Evolutionary conservation across 2,888 invertebrate species (phyloP), one percentile per base, ranked within the genome.

Genomic region (Serrognathus titanus): DNA sequence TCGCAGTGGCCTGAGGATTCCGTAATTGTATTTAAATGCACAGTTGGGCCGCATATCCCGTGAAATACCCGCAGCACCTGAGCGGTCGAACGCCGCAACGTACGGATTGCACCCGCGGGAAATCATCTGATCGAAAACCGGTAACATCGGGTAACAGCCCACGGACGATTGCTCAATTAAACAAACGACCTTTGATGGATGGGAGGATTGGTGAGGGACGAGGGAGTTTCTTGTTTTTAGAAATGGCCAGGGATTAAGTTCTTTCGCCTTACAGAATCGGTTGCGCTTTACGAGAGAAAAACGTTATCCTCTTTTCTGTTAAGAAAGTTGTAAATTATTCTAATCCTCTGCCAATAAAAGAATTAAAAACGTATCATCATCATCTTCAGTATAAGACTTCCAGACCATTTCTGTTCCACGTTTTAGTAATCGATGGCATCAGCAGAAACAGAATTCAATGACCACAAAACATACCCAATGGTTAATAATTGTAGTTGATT

Each of bases 81-180:
- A 59, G 60, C 56, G 66, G 61, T 58, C 63, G 63, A 63, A 63
- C 60, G 58, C 62, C 56, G 60, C 58, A 54, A 54, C 57, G 57
- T 55, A 59, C 56, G 62, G 62, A 70, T 69, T 63, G 67, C 65
- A 62, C 70, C 63, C 66, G 51, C 60, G 70, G 70, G 70, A 70
- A 70, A 70, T 70, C 69, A 69, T 66, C 64, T 67, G 70, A 70
- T 70, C 67, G 70, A 67, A 66, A 66, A 66, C 62, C 60, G 63
- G 65, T 63, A 65, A 65, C 63, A 63, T 59, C 60, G 57, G 58
- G 62, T 59, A 61, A 59, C 63, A 59, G 59, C 60, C 62, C 59
- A 56, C 61, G 62, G 61, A 59, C 65, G 60, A 65, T 63, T 61
- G 65, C 63, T 63, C 66, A 65, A 66, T 66, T 66, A 66, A 66